These are phyloP conservation scores for Apotomis capreana DNA, from an alignment of 2,888 invertebrate genomes.

Conservation along the genomic window DNA sequence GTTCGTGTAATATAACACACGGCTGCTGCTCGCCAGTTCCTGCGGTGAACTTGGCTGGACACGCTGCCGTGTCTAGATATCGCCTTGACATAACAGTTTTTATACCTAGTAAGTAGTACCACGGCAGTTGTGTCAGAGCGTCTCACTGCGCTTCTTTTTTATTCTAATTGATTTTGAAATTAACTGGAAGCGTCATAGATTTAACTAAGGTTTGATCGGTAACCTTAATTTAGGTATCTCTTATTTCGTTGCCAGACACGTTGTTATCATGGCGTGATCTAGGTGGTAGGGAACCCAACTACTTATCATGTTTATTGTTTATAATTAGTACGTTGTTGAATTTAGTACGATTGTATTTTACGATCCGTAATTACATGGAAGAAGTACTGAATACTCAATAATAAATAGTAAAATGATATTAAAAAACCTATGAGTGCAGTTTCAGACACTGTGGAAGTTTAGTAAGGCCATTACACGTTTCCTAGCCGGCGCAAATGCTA, in stretches of 20 bases:
- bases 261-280: constrained; percentile 11
- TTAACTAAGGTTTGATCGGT: constrained; percentile 16
- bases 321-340: background rate
- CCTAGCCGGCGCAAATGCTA: constrained; percentile 13
- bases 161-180: constrained; percentile 20
- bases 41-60: too few species aligned
- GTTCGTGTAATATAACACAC: too few species aligned
- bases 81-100: constrained; percentile 37
- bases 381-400: background rate
- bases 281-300: constrained; percentile 6
- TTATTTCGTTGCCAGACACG: constrained; percentile 8
- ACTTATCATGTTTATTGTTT: constrained; percentile 1
- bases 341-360: background rate
- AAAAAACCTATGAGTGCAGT: background rate
- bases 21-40: too few species aligned
- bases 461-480: constrained; percentile 14
- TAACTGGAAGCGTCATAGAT: constrained; percentile 16
- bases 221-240: constrained; percentile 23
- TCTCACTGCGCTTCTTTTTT: constrained; percentile 22
- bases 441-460: background rate
- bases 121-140: background rate
- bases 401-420: background rate
- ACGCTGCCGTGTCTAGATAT: too few species aligned
- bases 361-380: background rate
- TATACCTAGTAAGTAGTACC: constrained; percentile 12